Conservation (phyloP, 2,113 vertebrate species). For the Danio rerio region DNA sequence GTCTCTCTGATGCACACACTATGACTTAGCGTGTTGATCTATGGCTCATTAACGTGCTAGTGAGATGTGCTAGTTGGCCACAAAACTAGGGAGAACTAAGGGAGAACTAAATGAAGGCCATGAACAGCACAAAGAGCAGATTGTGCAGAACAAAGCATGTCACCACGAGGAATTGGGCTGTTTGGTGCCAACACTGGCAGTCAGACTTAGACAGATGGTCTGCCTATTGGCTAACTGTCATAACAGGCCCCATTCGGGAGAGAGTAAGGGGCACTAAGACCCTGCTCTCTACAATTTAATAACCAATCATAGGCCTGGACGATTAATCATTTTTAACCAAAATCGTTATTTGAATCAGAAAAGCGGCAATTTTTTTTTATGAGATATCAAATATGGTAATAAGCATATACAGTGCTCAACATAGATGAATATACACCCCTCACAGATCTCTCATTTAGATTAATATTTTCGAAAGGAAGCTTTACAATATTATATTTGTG, state of each 20-base stretch:
- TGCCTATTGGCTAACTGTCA: conserved; percentile 10
- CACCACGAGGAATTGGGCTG: conserved; percentile 8
- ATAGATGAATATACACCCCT: too few species aligned
- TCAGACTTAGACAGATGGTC: not conserved
- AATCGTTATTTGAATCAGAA: too few species aligned
- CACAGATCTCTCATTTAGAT: too few species aligned
- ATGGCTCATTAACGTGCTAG: conserved; percentile 11
- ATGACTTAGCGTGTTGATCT: not conserved
- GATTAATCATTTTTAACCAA: too few species aligned
- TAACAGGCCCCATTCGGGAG: not conserved
- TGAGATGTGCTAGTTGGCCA: not conserved
- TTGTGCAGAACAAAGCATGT: conserved; percentile 58
- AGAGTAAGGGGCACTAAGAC: too few species aligned
- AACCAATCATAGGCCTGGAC: too few species aligned
- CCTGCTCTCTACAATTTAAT: not conserved
- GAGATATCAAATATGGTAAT: too few species aligned
- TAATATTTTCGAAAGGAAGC: too few species aligned
- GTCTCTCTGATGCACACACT: too few species aligned
- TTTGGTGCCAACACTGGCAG: conserved; percentile 16
- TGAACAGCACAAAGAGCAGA: conserved; percentile 64
- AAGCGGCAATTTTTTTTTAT: too few species aligned
- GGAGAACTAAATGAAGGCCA: not conserved
- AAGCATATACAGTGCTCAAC: too few species aligned
- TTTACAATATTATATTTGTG: too few species aligned
- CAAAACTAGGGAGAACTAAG: not conserved